Percentiles rank a stretch among this genome's conserved stretches.
Conservation (phyloP, 1,140 invertebrate genomes). For the Sycobia sp. region DNA sequence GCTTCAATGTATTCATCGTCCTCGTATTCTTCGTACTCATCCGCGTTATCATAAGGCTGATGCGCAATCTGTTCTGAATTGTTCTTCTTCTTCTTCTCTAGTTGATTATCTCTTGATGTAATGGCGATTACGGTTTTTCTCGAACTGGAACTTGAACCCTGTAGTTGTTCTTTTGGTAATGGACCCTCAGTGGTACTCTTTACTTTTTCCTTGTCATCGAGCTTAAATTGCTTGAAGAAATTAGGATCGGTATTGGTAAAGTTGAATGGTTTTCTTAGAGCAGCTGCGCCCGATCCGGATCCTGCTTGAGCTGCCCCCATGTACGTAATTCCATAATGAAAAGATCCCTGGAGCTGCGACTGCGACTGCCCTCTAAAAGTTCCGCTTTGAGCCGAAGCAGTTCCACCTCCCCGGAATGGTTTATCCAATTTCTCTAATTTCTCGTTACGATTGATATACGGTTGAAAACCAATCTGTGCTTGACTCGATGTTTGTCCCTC, state of each 20-base stretch:
- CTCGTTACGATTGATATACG: slow-evolving; percentile 67
- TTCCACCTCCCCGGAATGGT: slow-evolving; percentile 75
- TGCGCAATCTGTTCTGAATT: background rate
- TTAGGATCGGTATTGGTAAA: slow-evolving; percentile 47
- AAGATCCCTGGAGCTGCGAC: slow-evolving; percentile 78
- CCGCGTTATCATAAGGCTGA: no score
- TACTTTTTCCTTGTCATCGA: slow-evolving; percentile 56
- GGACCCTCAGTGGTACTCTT: slow-evolving; percentile 26
- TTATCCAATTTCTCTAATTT: slow-evolving; percentile 55
- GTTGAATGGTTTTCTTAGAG: slow-evolving; percentile 55
- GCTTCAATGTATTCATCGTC: slow-evolving; percentile 41
- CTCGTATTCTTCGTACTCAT: slow-evolving; percentile 54
- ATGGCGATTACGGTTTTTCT: slow-evolving; percentile 39
- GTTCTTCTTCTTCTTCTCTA: slow-evolving; percentile 19
- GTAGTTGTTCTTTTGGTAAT: background rate
- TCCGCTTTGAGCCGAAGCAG: slow-evolving; percentile 77
- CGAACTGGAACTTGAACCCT: slow-evolving; percentile 36
- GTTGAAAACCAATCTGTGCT: slow-evolving; percentile 83
- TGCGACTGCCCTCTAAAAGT: slow-evolving; percentile 76
- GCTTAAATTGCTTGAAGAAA: slow-evolving; percentile 48
- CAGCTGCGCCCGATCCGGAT: slow-evolving; percentile 66
- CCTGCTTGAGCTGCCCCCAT: slow-evolving; percentile 81
- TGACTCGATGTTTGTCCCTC: slow-evolving; percentile 83
- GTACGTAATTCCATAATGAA: slow-evolving; percentile 78
- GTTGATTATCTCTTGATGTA: slow-evolving; percentile 19